These are phyloP conservation scores for Hirudinaria manillensis DNA, from an alignment of 2,888 invertebrate species.

Conservation along the genomic window DNA sequence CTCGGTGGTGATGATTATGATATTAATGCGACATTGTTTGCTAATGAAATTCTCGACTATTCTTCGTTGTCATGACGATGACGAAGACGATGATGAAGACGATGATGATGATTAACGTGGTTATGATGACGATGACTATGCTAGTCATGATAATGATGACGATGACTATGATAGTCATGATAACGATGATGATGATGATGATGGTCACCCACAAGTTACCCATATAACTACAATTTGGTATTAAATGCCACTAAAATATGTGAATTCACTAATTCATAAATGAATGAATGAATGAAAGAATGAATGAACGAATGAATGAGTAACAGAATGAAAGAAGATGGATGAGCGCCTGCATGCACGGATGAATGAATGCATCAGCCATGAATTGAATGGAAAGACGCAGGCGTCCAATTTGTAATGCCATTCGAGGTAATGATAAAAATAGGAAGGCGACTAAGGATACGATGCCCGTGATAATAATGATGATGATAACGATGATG, in stretches of 20 bases:
- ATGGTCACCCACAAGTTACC: not conserved
- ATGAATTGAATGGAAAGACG: conserved; percentile 1
- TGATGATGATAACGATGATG: too few species aligned
- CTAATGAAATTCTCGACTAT: not conserved
- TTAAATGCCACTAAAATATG: not conserved
- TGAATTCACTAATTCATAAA: not conserved
- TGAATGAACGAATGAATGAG: too few species aligned
- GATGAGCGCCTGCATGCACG: too few species aligned
- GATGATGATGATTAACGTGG: not conserved
- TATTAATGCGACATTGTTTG: too few species aligned
- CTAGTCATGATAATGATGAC: not conserved
- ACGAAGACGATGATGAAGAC: not conserved
- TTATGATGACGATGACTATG: not conserved
- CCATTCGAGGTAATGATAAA: not conserved
- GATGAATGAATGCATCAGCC: too few species aligned
- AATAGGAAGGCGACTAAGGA: not conserved
- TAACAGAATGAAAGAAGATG: too few species aligned
- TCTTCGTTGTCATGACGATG: not conserved
- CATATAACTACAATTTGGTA: too few species aligned
- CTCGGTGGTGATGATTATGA: too few species aligned
- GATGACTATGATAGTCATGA: not conserved
- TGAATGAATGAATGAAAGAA: too few species aligned
- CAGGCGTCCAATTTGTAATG: not conserved
- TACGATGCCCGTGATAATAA: not conserved
- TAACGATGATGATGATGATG: conserved; percentile 3